These are phyloP conservation scores for Ophiodon elongatus DNA, from an alignment of 2,113 vertebrate species.

Conservation along the genomic window DNA sequence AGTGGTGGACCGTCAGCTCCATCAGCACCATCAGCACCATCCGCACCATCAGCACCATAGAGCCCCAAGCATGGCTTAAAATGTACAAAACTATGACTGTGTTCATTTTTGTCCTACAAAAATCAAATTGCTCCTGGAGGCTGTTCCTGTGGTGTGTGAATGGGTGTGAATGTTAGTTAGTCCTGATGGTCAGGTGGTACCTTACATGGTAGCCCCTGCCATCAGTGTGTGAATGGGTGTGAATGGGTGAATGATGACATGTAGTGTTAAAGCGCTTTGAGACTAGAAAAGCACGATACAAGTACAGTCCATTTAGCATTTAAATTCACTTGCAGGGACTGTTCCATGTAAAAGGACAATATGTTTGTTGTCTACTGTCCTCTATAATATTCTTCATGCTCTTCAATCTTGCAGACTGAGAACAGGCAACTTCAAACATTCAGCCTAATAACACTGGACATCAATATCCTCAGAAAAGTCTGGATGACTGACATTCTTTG, in stretches of 20 bases:
- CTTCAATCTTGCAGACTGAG: slow-evolving; percentile 8
- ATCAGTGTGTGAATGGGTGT: background rate
- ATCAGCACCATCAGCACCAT: no score
- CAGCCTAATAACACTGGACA: slow-evolving; percentile 45
- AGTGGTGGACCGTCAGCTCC: background rate
- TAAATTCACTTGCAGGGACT: background rate
- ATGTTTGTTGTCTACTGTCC: background rate
- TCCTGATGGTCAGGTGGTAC: background rate
- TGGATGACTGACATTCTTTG: slow-evolving; percentile 70
- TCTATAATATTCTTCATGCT: slow-evolving; percentile 19
- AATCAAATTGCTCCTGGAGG: no score
- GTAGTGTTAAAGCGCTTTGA: no score
- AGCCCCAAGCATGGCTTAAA: background rate
- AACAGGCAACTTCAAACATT: slow-evolving; percentile 42
- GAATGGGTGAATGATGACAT: background rate
- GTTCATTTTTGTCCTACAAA: background rate
- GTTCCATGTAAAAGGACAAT: background rate
- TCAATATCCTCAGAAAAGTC: slow-evolving; percentile 66
- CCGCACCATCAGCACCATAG: background rate
- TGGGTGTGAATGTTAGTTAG: background rate
- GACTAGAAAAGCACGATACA: no score
- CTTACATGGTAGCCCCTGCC: background rate
- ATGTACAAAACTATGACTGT: background rate
- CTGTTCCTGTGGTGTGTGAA: no score
- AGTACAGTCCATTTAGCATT: no score